Percentiles rank a stretch among this genome's conserved stretches.
These are phyloP conservation scores for Drosophila cognata DNA, from an alignment of 2,888 invertebrate genomes.

Conservation along the genomic window DNA sequence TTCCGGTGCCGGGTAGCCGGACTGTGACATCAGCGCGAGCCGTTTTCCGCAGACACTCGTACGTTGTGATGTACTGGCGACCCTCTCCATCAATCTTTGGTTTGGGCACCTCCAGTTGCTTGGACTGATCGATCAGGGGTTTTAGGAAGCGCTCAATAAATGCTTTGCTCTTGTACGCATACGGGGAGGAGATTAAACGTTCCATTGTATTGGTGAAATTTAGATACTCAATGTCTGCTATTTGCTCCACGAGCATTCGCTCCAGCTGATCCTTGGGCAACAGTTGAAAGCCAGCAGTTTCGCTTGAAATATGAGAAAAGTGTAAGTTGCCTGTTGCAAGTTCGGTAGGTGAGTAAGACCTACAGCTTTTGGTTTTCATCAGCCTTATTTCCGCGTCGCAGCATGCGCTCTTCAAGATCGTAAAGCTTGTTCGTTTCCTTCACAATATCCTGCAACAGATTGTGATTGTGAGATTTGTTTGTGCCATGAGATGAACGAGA, in stretches of 20 bases:
- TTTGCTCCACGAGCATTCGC: constrained; percentile 87
- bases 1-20: constrained; percentile 92
- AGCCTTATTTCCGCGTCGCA: constrained; percentile 87
- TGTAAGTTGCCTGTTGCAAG: background rate
- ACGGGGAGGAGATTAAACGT: constrained; percentile 89
- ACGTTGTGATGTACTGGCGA: constrained; percentile 89
- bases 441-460: constrained; percentile 87
- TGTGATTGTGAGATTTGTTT: background rate
- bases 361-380: constrained; percentile 88
- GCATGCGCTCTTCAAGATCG: constrained; percentile 89
- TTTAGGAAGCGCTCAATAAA: constrained; percentile 91
- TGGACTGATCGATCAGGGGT: constrained; percentile 87
- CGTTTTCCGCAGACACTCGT: constrained; percentile 90
- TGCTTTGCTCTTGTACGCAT: constrained; percentile 89
- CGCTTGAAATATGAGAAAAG: constrained; percentile 81
- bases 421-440: constrained; percentile 89
- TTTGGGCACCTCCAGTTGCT: constrained; percentile 88
- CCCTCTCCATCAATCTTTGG: constrained; percentile 89
- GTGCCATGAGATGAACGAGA: too few relatives aligned
- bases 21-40: constrained; percentile 93
- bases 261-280: constrained; percentile 89
- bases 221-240: constrained; percentile 89
- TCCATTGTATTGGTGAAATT: constrained; percentile 91
- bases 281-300: constrained; percentile 88
- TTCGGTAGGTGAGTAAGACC: constrained; percentile 62